Evolutionary conservation across 2,797 vertebrate species (phyloP).

Genomic region (Falco berigora): DNA sequence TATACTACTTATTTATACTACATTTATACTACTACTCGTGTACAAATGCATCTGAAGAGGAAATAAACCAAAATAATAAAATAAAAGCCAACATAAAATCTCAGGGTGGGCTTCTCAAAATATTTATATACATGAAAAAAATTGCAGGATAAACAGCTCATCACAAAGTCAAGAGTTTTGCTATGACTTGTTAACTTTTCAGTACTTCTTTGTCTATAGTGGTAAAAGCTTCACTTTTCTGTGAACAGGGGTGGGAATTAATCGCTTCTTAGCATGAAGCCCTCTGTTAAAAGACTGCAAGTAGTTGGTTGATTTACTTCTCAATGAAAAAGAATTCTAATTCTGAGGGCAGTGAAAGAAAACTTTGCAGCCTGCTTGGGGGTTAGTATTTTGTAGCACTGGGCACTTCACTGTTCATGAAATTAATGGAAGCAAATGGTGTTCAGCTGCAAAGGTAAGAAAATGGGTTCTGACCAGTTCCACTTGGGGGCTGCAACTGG

Average conservation of each 20-base stretch:
- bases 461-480: neutral
- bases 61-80: neutral
- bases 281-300: neutral
- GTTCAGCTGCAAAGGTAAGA: neutral
- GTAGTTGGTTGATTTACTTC: neutral
- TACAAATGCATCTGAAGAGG: neutral
- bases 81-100: neutral
- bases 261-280: neutral
- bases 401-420: neutral
- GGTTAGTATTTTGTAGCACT: neutral
- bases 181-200: neutral
- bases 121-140: neutral
- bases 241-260: neutral
- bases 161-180: constrained; percentile 11
- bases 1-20: neutral
- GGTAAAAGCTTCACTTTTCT: neutral
- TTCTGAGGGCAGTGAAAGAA: neutral
- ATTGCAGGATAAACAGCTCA: neutral
- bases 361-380: neutral
- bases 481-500: neutral
- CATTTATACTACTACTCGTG: neutral
- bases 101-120: neutral
- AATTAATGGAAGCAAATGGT: neutral
- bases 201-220: neutral
- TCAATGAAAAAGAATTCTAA: neutral